Percentiles rank a stretch among this genome's conserved stretches.
phyloP scores from a whole-genome alignment of 2,888 invertebrate species.

The Kuschelorhynchus macadamiae region DNA sequence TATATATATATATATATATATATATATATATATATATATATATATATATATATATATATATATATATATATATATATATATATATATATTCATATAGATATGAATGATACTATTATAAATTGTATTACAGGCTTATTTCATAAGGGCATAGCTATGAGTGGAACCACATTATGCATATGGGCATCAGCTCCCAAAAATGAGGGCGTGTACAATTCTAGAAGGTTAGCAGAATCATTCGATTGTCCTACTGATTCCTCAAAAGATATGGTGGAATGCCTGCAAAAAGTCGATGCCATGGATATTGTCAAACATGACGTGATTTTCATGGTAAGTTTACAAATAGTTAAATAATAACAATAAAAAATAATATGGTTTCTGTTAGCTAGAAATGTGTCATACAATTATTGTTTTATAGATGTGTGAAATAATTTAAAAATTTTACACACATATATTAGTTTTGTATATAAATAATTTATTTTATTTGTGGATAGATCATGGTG shows the following conservation, averaged over 20 bases:
- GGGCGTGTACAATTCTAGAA: constrained; percentile 73
- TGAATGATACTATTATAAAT: neutral
- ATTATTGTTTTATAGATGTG: too few species aligned
- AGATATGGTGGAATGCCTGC: constrained; percentile 75
- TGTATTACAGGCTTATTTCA: constrained; percentile 75
- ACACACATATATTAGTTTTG: too few species aligned
- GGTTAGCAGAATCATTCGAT: constrained; percentile 74
- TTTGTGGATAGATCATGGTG: too few species aligned
- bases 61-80: too few species aligned
- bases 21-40: too few species aligned
- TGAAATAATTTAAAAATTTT: constrained; percentile 14
- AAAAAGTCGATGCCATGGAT: constrained; percentile 73
- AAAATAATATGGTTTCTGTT: too few species aligned
- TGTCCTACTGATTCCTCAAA: constrained; percentile 73
- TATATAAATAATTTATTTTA: too few species aligned
- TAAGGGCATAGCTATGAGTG: constrained; percentile 82
- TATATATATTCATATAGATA: too few species aligned
- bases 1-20: too few species aligned
- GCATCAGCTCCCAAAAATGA: constrained; percentile 70
- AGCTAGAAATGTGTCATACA: too few species aligned
- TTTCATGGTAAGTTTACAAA: constrained; percentile 74
- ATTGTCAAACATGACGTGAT: constrained; percentile 77
- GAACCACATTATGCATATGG: constrained; percentile 73
- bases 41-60: too few species aligned
- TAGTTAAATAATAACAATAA: too few species aligned